phyloP scores from a whole-genome alignment of 2,113 vertebrate genomes.

The Eubucco bourcierii region DNA sequence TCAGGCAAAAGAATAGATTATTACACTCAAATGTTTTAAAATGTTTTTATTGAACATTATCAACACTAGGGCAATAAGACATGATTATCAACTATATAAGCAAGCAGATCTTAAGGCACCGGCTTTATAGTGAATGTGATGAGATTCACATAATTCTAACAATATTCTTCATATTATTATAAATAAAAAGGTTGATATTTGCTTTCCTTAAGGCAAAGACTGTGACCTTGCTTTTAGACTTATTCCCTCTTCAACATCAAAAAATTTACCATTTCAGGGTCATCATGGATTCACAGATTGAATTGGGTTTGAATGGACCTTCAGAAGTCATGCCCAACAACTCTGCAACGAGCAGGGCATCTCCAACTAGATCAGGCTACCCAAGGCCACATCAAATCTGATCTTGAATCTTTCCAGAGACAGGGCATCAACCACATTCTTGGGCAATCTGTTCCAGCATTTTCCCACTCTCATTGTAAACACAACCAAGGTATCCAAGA shows the following conservation, averaged over 20 bases:
- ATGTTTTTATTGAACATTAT: background rate
- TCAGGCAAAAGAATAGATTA: background rate
- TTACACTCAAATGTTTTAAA: background rate
- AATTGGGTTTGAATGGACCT: no score
- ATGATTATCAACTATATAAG: background rate
- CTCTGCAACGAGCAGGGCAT: no score
- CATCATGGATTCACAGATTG: no score
- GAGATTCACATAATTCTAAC: background rate
- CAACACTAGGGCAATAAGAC: background rate
- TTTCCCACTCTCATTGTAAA: no score
- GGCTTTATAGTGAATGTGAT: background rate
- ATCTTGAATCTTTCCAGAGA: no score
- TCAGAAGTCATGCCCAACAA: no score
- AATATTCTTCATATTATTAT: background rate
- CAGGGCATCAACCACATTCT: no score
- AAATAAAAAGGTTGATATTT: background rate
- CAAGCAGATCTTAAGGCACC: background rate
- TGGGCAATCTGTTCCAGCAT: no score
- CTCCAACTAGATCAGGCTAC: no score
- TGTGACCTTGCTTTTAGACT: background rate
- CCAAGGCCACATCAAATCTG: no score
- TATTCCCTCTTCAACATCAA: background rate
- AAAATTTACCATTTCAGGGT: background rate
- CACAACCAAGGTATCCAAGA: no score
- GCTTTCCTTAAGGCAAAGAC: background rate